Conservation (phyloP, 2,113 vertebrate genomes). For the Sakesphorus luctuosus region DNA sequence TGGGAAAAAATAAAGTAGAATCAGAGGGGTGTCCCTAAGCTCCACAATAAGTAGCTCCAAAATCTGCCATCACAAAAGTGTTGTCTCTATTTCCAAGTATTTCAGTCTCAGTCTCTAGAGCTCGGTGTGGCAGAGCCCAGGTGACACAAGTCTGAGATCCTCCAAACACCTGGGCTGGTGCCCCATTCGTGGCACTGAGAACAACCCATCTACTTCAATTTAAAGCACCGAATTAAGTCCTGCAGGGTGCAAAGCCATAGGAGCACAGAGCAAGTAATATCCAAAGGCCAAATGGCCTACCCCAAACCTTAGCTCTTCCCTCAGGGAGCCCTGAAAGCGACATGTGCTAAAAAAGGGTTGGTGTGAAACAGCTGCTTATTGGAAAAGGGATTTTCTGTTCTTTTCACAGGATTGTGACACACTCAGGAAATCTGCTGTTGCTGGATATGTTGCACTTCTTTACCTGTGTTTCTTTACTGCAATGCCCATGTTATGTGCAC, state of each 20-base stretch:
- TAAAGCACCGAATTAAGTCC: neutral
- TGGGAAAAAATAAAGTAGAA: fast-evolving
- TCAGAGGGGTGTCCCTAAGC: neutral
- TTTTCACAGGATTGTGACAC: fast-evolving
- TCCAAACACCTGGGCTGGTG: fast-evolving
- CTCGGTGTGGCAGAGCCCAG: fast-evolving
- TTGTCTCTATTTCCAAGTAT: neutral
- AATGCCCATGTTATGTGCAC: neutral
- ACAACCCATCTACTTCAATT: neutral
- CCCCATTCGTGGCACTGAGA: neutral
- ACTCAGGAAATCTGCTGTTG: neutral
- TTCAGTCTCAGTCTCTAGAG: neutral
- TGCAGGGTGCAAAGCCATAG: neutral
- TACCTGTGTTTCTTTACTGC: neutral
- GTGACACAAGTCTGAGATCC: neutral
- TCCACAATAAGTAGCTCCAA: neutral
- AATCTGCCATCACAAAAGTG: neutral
- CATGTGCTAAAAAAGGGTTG: neutral
- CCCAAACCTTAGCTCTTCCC: neutral
- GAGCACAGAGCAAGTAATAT: neutral
- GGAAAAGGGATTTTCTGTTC: neutral
- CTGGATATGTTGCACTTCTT: fast-evolving
- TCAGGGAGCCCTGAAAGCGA: fast-evolving
- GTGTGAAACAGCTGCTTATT: neutral
- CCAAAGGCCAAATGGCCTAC: neutral